phyloP scores from a whole-genome alignment of 2,113 vertebrate genomes.

The Sceloporus undulatus region DNA sequence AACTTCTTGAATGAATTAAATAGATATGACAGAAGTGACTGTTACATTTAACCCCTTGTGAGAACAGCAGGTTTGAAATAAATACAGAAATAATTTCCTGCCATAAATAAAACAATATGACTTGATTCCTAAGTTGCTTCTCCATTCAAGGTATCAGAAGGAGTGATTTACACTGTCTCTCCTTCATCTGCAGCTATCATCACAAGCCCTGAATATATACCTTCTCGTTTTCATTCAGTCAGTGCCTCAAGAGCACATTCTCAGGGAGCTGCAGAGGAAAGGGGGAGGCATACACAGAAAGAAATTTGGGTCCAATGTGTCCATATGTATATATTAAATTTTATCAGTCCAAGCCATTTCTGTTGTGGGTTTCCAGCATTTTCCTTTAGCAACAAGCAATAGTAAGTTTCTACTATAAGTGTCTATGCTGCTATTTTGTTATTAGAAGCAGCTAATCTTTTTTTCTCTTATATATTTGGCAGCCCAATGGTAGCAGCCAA shows the following conservation, averaged over 20 bases:
- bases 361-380: not conserved
- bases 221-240: not conserved
- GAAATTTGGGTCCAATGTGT: not conserved
- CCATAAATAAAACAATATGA: not conserved
- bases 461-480: slow-evolving; percentile 64
- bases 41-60: slow-evolving; percentile 47
- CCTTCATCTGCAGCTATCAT: not conserved
- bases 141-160: not conserved
- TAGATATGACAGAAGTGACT: not conserved
- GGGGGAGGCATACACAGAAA: not conserved
- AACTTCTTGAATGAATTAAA: slow-evolving; percentile 28
- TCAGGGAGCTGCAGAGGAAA: not conserved
- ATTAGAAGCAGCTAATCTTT: slow-evolving; percentile 49
- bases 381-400: slow-evolving; percentile 20
- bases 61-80: not conserved
- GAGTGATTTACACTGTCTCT: not conserved
- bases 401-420: slow-evolving; percentile 22
- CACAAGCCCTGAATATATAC: not conserved
- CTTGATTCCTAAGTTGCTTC: not conserved
- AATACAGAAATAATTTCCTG: not conserved
- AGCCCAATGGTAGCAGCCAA: slow-evolving; percentile 98
- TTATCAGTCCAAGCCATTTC: not conserved
- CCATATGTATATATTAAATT: not conserved
- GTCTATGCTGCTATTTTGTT: slow-evolving; percentile 50
- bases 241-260: not conserved